phyloP scores from a whole-genome alignment of 2,113 vertebrate species.

The Mellivora capensis region DNA sequence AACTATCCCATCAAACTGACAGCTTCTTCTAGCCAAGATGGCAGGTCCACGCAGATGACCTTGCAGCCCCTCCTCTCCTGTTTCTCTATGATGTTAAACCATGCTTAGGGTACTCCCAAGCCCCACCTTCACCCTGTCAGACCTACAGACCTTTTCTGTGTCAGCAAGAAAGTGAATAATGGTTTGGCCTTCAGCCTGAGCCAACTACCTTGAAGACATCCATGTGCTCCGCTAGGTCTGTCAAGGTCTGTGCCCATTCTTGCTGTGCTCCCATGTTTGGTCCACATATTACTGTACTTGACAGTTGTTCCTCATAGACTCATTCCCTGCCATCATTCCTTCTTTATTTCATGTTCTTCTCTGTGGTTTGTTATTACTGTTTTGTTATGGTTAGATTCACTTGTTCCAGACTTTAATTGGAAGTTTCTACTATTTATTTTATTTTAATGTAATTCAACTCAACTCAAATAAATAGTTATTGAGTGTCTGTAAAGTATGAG shows the following conservation, averaged over 20 bases:
- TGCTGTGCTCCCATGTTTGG: background rate
- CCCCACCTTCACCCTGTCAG: background rate
- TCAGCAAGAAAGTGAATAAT: background rate
- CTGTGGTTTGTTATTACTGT: background rate
- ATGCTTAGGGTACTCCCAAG: background rate
- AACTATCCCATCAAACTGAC: background rate
- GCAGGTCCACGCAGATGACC: background rate
- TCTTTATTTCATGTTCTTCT: background rate
- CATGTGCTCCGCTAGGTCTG: background rate
- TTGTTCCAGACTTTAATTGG: background rate
- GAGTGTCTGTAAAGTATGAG: background rate
- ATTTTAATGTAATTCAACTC: background rate
- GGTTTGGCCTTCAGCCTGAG: background rate
- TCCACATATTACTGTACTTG: background rate
- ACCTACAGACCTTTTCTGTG: background rate
- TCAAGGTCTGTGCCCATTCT: background rate
- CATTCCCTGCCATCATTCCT: background rate
- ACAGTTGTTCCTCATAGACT: background rate
- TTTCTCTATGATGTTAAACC: background rate
- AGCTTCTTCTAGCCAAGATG: background rate
- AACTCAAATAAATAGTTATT: constrained; percentile 8
- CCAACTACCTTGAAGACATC: background rate
- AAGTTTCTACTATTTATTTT: background rate
- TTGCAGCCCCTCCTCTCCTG: background rate
- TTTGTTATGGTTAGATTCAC: background rate